A percentile compares a stretch with the other conserved stretches of the same genome.
phyloP scores from a whole-genome alignment of 2,797 vertebrate genomes.

The Harpagifer antarcticus region DNA sequence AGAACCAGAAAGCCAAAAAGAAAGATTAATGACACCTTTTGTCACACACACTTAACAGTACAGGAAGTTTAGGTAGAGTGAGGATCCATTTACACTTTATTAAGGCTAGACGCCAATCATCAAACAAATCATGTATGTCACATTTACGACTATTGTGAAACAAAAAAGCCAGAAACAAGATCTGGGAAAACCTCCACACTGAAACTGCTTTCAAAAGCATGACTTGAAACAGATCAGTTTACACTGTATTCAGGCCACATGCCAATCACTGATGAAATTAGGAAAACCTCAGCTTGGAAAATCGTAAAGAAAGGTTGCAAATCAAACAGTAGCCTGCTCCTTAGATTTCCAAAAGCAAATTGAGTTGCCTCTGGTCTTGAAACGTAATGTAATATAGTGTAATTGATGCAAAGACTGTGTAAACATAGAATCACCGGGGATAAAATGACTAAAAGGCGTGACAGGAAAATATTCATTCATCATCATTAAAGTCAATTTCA shows the following conservation, averaged over 20 bases:
- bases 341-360: conserved; percentile 50
- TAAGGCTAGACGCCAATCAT: conserved; percentile 50
- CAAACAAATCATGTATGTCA: conserved; percentile 34
- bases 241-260: conserved; percentile 43
- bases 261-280: conserved; percentile 44
- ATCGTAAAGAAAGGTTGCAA: conserved; percentile 23
- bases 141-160: conserved; percentile 35
- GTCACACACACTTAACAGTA: conserved; percentile 34
- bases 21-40: conserved; percentile 33
- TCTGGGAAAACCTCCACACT: conserved; percentile 20
- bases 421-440: not conserved
- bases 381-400: conserved; percentile 41
- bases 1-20: conserved; percentile 1
- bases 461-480: conserved; percentile 2
- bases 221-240: conserved; percentile 52
- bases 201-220: conserved; percentile 23
- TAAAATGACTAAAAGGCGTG: not conserved
- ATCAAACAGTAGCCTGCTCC: conserved; percentile 13
- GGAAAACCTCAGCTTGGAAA: conserved; percentile 25
- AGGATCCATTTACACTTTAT: conserved; percentile 49
- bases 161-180: conserved; percentile 36
- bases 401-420: conserved; percentile 7
- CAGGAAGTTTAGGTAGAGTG: conserved; percentile 8
- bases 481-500: not conserved
- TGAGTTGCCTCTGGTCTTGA: conserved; percentile 32